Percentiles rank a stretch among this genome's conserved stretches.
These are phyloP conservation scores for Whitmania pigra DNA, from an alignment of 1,140 invertebrate genomes.

Conservation along the genomic window DNA sequence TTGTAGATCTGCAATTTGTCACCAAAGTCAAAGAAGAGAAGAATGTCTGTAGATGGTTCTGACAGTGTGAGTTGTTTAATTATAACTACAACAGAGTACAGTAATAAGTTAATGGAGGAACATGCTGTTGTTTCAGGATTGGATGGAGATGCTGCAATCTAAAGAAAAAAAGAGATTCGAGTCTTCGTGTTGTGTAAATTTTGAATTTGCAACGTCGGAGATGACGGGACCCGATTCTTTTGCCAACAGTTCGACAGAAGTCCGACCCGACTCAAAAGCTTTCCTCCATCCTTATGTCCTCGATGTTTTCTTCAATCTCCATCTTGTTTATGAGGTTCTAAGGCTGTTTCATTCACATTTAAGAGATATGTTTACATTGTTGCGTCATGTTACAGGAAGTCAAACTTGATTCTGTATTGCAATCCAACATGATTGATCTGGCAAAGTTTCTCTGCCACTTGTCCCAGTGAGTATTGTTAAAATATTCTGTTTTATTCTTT, in stretches of 20 bases:
- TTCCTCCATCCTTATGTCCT: conserved; percentile 61
- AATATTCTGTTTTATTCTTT: background rate
- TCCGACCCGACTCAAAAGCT: conserved; percentile 52
- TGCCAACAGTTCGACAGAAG: background rate
- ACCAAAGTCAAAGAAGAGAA: no score
- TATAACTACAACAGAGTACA: no score
- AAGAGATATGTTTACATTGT: conserved; percentile 8
- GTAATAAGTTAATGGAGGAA: no score
- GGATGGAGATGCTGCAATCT: no score
- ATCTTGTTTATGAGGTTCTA: conserved; percentile 66
- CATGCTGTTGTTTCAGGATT: no score
- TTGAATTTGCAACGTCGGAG: no score
- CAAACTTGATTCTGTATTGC: conserved; percentile 62
- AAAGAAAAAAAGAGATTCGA: no score
- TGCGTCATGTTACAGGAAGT: conserved; percentile 50
- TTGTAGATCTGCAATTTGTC: no score
- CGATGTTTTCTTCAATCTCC: conserved; percentile 63
- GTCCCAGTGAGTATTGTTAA: conserved; percentile 41
- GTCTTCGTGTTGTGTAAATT: no score
- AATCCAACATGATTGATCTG: conserved; percentile 55
- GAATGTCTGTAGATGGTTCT: no score
- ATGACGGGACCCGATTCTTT: no score
- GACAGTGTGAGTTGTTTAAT: no score
- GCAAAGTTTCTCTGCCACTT: conserved; percentile 64
- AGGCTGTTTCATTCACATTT: background rate